Percentiles rank a stretch among this genome's conserved stretches.
Conservation (phyloP, 1,140 invertebrate species). For the Calycopis cecrops region DNA sequence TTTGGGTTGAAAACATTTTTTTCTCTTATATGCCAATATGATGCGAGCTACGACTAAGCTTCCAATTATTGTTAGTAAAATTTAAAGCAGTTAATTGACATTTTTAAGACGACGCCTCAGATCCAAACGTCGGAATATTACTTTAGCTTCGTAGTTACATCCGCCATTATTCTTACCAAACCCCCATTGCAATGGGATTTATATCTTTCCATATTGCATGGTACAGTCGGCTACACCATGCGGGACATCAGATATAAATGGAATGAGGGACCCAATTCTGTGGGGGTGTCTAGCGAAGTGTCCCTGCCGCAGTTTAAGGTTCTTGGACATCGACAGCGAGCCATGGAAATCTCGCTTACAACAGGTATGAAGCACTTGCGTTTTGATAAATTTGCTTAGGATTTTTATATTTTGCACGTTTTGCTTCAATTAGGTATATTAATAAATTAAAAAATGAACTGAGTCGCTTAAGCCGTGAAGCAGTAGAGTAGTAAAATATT, state of each 20-base stretch:
- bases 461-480: too few species aligned
- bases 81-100: slow-evolving; percentile 28
- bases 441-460: too few species aligned
- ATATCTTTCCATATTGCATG: slow-evolving; percentile 77
- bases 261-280: slow-evolving; percentile 94
- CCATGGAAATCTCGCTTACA: slow-evolving; percentile 93
- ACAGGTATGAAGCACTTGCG: slow-evolving; percentile 81
- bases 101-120: slow-evolving; percentile 35
- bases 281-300: slow-evolving; percentile 93
- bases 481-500: too few species aligned
- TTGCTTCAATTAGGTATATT: slow-evolving; percentile 20
- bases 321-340: slow-evolving; percentile 90
- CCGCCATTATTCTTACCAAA: slow-evolving; percentile 60
- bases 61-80: slow-evolving; percentile 42
- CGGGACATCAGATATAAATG: slow-evolving; percentile 97
- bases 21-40: slow-evolving; percentile 6
- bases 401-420: slow-evolving; percentile 27
- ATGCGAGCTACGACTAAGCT: slow-evolving; percentile 25
- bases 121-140: slow-evolving; percentile 25
- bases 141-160: slow-evolving; percentile 35
- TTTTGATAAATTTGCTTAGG: slow-evolving; percentile 20
- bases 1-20: slow-evolving; percentile 2
- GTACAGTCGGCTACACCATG: slow-evolving; percentile 97
- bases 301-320: slow-evolving; percentile 97
- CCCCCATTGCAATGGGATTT: slow-evolving; percentile 79